Base-by-base conservation (phyloP, 1,140 invertebrate species). In the Bombus waltoni region DNA sequence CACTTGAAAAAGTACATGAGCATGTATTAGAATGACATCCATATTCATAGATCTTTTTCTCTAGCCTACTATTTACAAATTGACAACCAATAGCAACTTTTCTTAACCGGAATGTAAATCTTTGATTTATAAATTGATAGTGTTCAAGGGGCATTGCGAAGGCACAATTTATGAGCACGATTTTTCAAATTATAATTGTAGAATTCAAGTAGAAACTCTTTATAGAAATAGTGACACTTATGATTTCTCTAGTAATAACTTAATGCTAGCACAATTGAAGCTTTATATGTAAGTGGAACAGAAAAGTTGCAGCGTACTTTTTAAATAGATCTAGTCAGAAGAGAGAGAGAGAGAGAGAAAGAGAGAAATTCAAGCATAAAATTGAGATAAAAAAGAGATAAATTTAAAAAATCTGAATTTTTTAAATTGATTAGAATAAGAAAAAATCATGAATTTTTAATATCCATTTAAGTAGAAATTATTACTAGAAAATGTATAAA, bases 21-120 rank as follows among this genome's bases (percentile, higher is more conserved):
- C 59, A 40, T 89, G 40, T 72, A 74, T 53, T 57, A 73, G 76
- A 81, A 87, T 44, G 35, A 86, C 47, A 68, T 82, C 62, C 38
- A 47, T 76, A 38, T 53, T 81, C 42, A 53, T 9, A 71, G 28
- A 40, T 77, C n/a, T 62, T 75, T 85, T 42, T 42, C 10, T 25
- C 47, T 44, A 71, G 15, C 10, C 77, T 89, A 89, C 68, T 85
- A 89, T 89, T 76, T 89, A 89, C 88, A 88, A 4, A 79, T 84
- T 80, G 38, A 44, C 82, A 35, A 85, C 47, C 62, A 68, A 85
- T 57, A 86, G 57, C 86, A 77, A 87, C 13, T 47, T 87, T 44
- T 79, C 53, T 66, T 66, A 59, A 73, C 25, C 38, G 70, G 53
- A 81, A 65, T 84, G 40, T 71, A 73, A 47, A 47, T 73, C 28